Percentiles rank a stretch among this genome's conserved stretches.
Conservation (phyloP, 2,113 vertebrate genomes). For the Gavia stellata region DNA sequence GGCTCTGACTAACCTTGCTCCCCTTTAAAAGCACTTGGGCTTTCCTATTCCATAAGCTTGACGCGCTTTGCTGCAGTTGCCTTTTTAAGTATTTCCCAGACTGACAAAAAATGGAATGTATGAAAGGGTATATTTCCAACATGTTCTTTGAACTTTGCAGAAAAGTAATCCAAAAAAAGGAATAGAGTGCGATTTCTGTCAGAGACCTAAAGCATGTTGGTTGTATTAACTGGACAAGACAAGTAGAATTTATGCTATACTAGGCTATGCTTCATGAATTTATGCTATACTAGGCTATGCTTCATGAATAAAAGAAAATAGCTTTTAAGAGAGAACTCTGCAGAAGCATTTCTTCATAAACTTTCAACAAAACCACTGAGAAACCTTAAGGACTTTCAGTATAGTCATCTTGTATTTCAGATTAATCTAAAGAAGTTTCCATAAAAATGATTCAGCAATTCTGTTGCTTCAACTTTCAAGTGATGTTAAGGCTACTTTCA, state of each 20-base stretch:
- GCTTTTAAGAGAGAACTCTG: neutral
- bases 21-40: neutral
- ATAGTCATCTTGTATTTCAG: neutral
- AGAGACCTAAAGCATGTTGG: neutral
- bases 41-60: neutral
- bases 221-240: neutral
- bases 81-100: neutral
- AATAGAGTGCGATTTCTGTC: neutral
- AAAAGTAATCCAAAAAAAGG: neutral
- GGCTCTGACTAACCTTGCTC: neutral
- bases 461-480: neutral
- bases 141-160: neutral
- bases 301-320: neutral
- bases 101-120: neutral
- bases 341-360: neutral
- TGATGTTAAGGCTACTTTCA: neutral
- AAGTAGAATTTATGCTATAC: neutral
- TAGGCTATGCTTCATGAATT: neutral
- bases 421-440: neutral
- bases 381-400: neutral
- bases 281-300: neutral
- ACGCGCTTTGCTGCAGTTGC: neutral
- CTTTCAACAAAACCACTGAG: neutral
- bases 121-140: neutral
- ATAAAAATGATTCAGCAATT: neutral